Percentiles rank a stretch among this genome's conserved stretches.
phyloP scores from a whole-genome alignment of 1,140 invertebrate genomes.

The Pseudoatta argentina region DNA sequence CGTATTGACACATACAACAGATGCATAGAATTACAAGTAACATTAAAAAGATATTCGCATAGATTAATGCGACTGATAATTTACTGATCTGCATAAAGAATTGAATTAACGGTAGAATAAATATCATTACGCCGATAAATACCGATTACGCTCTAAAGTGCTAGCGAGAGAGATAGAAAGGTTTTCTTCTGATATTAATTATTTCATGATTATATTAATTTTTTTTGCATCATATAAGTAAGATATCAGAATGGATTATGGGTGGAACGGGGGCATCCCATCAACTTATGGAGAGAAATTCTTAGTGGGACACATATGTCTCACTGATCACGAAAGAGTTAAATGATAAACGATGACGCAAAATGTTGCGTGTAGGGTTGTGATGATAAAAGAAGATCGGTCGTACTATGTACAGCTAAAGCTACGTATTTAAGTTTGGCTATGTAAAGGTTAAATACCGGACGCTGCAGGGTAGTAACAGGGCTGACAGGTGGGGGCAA shows the following conservation, averaged over 20 bases:
- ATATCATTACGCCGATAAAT: background rate
- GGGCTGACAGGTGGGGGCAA: conserved; percentile 5
- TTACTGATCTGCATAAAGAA: background rate
- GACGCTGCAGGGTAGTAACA: conserved; percentile 64
- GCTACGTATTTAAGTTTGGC: conserved; percentile 83
- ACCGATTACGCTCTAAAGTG: background rate
- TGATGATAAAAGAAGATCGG: conserved; percentile 74
- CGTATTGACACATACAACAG: conserved; percentile 67
- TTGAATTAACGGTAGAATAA: conserved; percentile 55
- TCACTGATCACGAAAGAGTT: background rate
- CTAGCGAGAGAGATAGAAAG: background rate
- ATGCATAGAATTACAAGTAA: conserved; percentile 67
- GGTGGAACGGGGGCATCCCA: no score
- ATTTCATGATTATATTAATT: no score
- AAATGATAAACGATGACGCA: background rate
- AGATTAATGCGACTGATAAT: conserved; percentile 57
- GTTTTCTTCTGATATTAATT: background rate
- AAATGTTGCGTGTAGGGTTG: background rate
- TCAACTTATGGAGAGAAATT: no score
- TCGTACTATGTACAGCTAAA: conserved; percentile 80
- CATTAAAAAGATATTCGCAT: conserved; percentile 53
- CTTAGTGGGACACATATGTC: no score
- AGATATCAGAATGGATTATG: no score
- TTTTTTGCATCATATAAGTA: no score
- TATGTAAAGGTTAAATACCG: conserved; percentile 83